Base-by-base conservation (phyloP, 2,113 vertebrate genomes). In the Cyanocitta stelleri region DNA sequence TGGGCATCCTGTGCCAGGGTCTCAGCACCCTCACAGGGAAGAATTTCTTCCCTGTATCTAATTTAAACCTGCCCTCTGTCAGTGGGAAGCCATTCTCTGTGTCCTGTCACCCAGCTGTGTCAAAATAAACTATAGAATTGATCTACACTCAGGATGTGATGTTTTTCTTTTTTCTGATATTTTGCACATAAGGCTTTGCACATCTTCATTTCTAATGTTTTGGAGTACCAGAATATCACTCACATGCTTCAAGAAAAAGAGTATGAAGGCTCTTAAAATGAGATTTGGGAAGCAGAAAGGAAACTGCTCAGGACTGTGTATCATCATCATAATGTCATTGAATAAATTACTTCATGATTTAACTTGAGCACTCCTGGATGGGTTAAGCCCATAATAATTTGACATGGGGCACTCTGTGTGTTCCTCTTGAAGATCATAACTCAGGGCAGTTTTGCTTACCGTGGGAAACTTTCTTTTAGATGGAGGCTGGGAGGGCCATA, bases 381-480 rank as follows among this genome's bases (percentile, higher is more conserved):
- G 43, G 46, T 79, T 69, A 68, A 82, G 35, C 29, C 15, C 30
- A 1, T 85, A n/a, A 54, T 75, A 73, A 90, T 76, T 83, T 79
- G 54, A 41, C 29, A 10, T 52, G 29, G 8, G 8, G 13, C 32
- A 29, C 13, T 81, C 43, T 74, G 26, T 66, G 27, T 63, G 37
- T 90, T 76, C 61, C 71, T 85, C 63, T 61, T 33, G 23, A 72
- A 51, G 81, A 66, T 68, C 24, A 9, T 79, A 89, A 94, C 63
- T 81, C 32, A 64, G 0, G 11, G 71, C 51, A 62, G 5, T 76
- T 83, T 26, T 90, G 13, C 37, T 68, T 74, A 56, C 79, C 6
- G 37, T 96, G 90, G 90, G 85, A 96, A 97, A 92, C 69, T 77
- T 76, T 9, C n/a, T 35, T 80, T 41, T 14, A 37, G 61, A 16